Conservation (phyloP, 2,113 vertebrate species). For the Pionites leucogaster region DNA sequence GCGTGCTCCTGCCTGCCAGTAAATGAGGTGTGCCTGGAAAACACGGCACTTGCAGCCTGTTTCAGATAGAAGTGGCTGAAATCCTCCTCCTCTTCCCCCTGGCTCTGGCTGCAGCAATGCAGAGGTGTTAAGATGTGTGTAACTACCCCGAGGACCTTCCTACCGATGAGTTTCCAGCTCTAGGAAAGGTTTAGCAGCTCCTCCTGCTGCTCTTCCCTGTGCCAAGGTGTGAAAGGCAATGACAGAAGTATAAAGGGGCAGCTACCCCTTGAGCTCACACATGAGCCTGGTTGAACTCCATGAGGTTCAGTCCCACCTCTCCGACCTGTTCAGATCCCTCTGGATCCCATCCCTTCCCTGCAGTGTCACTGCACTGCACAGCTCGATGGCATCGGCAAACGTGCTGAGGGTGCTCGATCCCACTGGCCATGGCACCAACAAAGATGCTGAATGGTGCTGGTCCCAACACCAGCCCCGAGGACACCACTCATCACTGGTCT, state of each 20-base stretch:
- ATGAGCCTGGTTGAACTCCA: not conserved
- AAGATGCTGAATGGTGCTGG: not conserved
- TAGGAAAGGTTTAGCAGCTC: not conserved
- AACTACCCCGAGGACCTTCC: no score
- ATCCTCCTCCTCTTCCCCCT: not conserved
- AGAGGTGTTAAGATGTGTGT: no score
- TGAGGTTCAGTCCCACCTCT: not conserved
- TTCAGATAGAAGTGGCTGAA: not conserved
- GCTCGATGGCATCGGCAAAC: not conserved
- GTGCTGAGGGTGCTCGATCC: not conserved
- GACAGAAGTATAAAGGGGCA: not conserved
- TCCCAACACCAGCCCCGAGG: not conserved
- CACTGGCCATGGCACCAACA: not conserved
- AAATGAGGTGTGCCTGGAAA: not conserved
- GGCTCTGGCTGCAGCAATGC: accelerated
- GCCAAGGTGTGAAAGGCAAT: not conserved
- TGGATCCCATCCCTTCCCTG: not conserved
- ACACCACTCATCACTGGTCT: not conserved
- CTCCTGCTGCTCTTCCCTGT: not conserved
- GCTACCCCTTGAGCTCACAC: not conserved
- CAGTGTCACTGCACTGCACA: not conserved
- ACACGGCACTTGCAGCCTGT: accelerated
- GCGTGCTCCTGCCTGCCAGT: not conserved
- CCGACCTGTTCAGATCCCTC: not conserved
- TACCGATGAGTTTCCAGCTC: not conserved